Base-by-base conservation (phyloP, 2,113 vertebrate genomes). In the Lagopus muta region DNA sequence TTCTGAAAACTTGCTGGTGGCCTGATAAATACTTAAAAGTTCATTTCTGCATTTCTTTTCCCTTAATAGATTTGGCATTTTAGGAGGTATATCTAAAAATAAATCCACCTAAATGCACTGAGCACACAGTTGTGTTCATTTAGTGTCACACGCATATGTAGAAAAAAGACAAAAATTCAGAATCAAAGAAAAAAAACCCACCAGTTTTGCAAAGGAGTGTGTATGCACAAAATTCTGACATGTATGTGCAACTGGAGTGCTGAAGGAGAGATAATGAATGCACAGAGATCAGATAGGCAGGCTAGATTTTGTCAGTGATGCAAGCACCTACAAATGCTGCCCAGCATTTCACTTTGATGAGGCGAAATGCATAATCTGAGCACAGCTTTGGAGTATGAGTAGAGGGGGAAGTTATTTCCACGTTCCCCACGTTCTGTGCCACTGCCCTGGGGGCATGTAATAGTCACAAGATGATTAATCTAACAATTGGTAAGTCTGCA, bases 401-500 rank as follows among this genome's bases (percentile, higher is more conserved):
- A 40, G 11, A 70, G 42, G 38, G 40, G 36, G 52, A 58, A 47
- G 48, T 62, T 10, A 83, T 69, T 62, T 78, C 55, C 48, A 4
- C 42, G n/a, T 45, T 75, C 25, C 20, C 10, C 25, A 75, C 50
- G 25, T 15, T 13, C 19, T 38, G 3, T 52, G 47, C 84, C 21
- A 11, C 42, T 66, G 30, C 61, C 10, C 4, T 20, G 17, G 3
- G 3, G 13, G 8, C 28, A 76, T 21, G 18, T 36, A 43, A 7
- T 22, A 6, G 28, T 48, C 34, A 10, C 22, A 2, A 2, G n/a
- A 14, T 7, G 32, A 30, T 62, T 87, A 50, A 57, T 77, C 21
- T 43, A 52, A n/a, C 3, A 30, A 5, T 43, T 14, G 54, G 2
- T 43, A 72, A 19, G 8, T 45, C 21, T 0, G 0, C 47, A 67